Conservation (phyloP, 2,888 invertebrate species). For the Salticus scenicus region DNA sequence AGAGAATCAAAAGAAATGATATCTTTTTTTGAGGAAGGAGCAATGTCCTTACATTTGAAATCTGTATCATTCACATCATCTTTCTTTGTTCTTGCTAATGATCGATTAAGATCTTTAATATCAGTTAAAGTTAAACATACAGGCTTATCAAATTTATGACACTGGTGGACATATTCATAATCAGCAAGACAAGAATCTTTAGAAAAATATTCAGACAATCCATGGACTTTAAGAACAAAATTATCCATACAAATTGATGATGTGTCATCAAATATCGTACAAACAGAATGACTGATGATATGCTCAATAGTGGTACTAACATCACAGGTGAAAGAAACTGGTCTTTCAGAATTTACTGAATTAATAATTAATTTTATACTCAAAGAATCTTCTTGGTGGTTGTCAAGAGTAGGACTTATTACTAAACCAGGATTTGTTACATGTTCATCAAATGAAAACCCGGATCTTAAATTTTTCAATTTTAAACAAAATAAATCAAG, state of each 20-base stretch:
- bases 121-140: conserved; percentile 82
- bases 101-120: conserved; percentile 81
- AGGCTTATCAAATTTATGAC: conserved; percentile 93
- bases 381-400: conserved; percentile 85
- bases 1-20: conserved; percentile 88
- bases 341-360: conserved; percentile 78
- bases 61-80: conserved; percentile 88
- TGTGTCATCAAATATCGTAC: conserved; percentile 75
- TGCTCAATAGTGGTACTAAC: conserved; percentile 75
- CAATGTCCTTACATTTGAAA: conserved; percentile 85
- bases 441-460: conserved; percentile 84
- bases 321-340: conserved; percentile 93
- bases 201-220: conserved; percentile 90
- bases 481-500: conserved; percentile 67
- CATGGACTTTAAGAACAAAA: conserved; percentile 86
- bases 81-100: conserved; percentile 76
- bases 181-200: conserved; percentile 89
- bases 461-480: conserved; percentile 73
- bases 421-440: conserved; percentile 91
- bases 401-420: conserved; percentile 89
- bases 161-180: conserved; percentile 94
- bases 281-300: conserved; percentile 76
- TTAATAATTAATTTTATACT: conserved; percentile 92
- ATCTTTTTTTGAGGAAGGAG: conserved; percentile 84
- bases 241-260: conserved; percentile 76